Percentiles rank a stretch among this genome's conserved stretches.
These are phyloP conservation scores for Sceloporus undulatus DNA, from an alignment of 2,113 vertebrate species.

Conservation along the genomic window DNA sequence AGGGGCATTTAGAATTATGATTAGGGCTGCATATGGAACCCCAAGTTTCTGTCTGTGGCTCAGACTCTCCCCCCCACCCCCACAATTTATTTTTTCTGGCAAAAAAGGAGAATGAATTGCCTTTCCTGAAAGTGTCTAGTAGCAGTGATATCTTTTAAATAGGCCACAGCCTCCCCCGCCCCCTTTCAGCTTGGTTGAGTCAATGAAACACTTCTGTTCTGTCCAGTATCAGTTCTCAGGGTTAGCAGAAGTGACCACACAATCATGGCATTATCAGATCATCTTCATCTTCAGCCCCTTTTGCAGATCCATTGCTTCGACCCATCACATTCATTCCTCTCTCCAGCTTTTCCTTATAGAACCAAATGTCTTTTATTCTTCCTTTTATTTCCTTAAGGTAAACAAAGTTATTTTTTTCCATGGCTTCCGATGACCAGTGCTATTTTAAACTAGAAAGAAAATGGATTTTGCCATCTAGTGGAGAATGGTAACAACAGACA, in stretches of 20 bases:
- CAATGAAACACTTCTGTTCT: not conserved
- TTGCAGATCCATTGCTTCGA: not conserved
- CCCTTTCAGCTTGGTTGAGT: too few species aligned
- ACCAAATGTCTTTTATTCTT: not conserved
- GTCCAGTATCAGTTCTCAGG: not conserved
- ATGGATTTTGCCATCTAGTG: slow-evolving; percentile 72
- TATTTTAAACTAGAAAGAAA: slow-evolving; percentile 43
- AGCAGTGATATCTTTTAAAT: too few species aligned
- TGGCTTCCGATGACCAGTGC: rapidly evolving
- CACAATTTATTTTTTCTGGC: too few species aligned
- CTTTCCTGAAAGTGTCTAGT: too few species aligned
- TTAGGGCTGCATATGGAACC: too few species aligned
- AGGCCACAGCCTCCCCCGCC: too few species aligned
- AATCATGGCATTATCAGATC: not conserved
- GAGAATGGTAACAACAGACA: slow-evolving; percentile 44
- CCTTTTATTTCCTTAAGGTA: not conserved
- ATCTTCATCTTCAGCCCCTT: not conserved
- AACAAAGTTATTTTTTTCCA: not conserved
- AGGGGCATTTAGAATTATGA: too few species aligned
- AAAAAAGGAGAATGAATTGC: too few species aligned
- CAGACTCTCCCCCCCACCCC: too few species aligned
- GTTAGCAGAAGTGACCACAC: not conserved
- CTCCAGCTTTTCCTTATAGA: not conserved
- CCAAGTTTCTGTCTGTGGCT: too few species aligned
- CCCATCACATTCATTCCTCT: not conserved